These are phyloP conservation scores for Alca torda DNA, from an alignment of 2,797 vertebrate species.

Conservation along the genomic window DNA sequence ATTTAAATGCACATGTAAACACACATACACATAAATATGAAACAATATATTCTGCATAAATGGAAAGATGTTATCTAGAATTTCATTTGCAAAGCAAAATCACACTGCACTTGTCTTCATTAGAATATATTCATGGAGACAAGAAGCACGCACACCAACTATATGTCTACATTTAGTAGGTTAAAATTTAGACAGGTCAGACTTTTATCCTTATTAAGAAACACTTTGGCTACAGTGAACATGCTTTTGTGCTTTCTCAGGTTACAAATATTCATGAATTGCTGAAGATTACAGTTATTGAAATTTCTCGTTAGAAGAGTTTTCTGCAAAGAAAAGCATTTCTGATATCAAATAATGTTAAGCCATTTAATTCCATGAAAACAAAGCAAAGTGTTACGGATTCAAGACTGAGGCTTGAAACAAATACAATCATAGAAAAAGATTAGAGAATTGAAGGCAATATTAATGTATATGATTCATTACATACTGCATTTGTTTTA, in stretches of 20 bases:
- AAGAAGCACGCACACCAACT: neutral
- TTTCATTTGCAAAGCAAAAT: constrained; percentile 28
- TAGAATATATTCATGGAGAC: neutral
- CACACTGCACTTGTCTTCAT: neutral
- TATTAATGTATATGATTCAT: neutral
- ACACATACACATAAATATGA: neutral
- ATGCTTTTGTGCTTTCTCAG: neutral
- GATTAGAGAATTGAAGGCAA: neutral
- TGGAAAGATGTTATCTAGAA: neutral
- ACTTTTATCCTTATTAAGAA: constrained; percentile 9
- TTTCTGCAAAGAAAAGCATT: neutral
- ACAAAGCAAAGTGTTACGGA: neutral
- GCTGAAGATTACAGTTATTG: neutral
- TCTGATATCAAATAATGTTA: neutral
- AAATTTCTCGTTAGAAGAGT: neutral
- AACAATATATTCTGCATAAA: neutral
- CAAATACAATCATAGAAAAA: neutral
- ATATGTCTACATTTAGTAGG: neutral
- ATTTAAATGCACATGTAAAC: neutral
- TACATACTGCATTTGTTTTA: neutral
- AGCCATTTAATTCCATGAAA: neutral
- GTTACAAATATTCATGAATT: neutral
- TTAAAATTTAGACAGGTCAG: neutral
- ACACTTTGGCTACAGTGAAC: neutral
- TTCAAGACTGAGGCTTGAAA: neutral